Conservation (phyloP, 2,888 invertebrate species). For the Conops quadrifasciatus region DNA sequence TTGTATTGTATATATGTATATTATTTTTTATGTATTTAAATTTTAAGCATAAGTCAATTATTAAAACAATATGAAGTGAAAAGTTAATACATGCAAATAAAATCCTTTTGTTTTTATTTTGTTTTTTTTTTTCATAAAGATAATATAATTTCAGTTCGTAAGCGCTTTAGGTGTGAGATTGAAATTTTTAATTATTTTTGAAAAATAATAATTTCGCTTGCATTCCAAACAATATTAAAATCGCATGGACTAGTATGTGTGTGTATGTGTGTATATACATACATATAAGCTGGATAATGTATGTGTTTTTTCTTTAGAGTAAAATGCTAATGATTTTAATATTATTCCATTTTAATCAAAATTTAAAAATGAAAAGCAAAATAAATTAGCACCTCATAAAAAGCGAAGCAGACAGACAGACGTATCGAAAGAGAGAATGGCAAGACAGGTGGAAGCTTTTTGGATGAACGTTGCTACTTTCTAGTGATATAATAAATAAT, state of each 20-base stretch:
- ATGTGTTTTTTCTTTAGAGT: not conserved
- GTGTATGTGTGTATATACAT: not conserved
- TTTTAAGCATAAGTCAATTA: too few species aligned
- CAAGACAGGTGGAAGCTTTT: not conserved
- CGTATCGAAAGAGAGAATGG: not conserved
- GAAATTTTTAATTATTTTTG: not conserved
- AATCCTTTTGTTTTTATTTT: too few species aligned
- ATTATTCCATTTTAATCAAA: slow-evolving; percentile 25
- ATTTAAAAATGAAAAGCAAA: slow-evolving; percentile 16
- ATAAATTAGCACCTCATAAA: not conserved
- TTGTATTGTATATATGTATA: too few species aligned
- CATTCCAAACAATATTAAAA: not conserved
- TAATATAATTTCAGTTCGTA: too few species aligned
- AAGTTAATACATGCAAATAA: too few species aligned
- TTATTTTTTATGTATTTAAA: too few species aligned
- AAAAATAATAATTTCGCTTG: not conserved
- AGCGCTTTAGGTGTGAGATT: not conserved
- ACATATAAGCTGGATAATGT: not conserved
- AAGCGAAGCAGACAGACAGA: slow-evolving; percentile 6
- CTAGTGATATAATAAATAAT: not conserved
- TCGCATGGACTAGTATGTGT: not conserved
- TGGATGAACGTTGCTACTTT: too few species aligned
- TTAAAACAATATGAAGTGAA: too few species aligned
- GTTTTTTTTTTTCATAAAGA: too few species aligned
- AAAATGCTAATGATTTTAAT: slow-evolving; percentile 24